Evolutionary conservation across 1,140 invertebrate genomes (phyloP).

Genomic region (Papilio helenus): DNA sequence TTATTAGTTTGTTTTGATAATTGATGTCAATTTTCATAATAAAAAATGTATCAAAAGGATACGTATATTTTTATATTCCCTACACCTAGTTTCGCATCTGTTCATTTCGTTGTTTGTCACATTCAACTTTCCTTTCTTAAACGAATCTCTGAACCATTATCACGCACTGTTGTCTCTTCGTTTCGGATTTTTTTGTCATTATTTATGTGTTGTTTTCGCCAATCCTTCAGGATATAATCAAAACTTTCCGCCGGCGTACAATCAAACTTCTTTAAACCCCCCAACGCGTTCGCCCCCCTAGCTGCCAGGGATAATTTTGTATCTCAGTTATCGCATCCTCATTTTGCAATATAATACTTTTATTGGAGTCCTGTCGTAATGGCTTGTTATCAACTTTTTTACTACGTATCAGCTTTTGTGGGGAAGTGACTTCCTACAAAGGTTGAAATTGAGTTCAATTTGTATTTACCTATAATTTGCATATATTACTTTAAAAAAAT

Average conservation of each 20-base stretch:
- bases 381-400: slow-evolving; percentile 44
- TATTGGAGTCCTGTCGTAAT: slow-evolving; percentile 52
- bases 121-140: too few species aligned
- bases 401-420: slow-evolving; percentile 30
- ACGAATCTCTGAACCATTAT: too few species aligned
- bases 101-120: too few species aligned
- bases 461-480: too few species aligned
- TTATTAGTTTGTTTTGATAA: too few species aligned
- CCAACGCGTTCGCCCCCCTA: slow-evolving; percentile 45
- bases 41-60: too few species aligned
- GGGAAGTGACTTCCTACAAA: neutral
- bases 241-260: slow-evolving; percentile 65
- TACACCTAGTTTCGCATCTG: too few species aligned
- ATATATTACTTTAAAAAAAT: too few species aligned
- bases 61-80: too few species aligned
- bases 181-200: slow-evolving; percentile 40
- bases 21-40: too few species aligned
- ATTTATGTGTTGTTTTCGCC: slow-evolving; percentile 66
- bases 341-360: slow-evolving; percentile 66
- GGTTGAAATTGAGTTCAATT: too few species aligned
- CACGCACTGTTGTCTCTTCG: neutral
- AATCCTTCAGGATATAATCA: slow-evolving; percentile 73
- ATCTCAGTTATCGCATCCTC: slow-evolving; percentile 62
- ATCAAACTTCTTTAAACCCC: slow-evolving; percentile 77
- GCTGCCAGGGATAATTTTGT: slow-evolving; percentile 54